These are phyloP conservation scores for Tinea trinotella DNA, from an alignment of 2,888 invertebrate species.

Conservation along the genomic window DNA sequence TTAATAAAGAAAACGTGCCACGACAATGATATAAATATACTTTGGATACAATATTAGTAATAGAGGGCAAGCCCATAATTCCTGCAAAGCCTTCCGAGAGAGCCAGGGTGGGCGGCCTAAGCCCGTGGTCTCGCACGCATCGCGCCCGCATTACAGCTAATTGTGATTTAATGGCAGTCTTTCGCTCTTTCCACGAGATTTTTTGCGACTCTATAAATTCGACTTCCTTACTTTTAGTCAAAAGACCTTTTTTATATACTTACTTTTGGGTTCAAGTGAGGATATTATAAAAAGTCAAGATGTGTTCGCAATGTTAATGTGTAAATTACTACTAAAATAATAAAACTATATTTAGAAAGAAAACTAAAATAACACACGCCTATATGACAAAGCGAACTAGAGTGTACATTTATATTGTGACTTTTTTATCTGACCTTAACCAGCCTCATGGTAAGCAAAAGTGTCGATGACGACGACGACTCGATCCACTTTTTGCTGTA, in stretches of 20 bases:
- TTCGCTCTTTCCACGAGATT: slow-evolving; percentile 13
- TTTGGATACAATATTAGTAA: slow-evolving; percentile 13
- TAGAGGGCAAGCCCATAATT: slow-evolving; percentile 44
- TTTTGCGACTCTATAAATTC: slow-evolving; percentile 16
- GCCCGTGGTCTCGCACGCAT: slow-evolving; percentile 56
- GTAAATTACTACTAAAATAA: too few relatives aligned
- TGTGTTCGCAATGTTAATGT: neutral
- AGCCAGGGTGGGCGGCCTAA: slow-evolving; percentile 33
- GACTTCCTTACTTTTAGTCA: slow-evolving; percentile 11
- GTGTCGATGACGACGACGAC: too few relatives aligned
- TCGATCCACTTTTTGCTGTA: too few relatives aligned
- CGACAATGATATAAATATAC: slow-evolving; percentile 4
- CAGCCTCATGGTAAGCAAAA: too few relatives aligned
- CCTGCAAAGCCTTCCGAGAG: slow-evolving; percentile 50
- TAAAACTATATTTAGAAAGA: too few relatives aligned
- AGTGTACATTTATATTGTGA: too few relatives aligned
- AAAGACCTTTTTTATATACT: slow-evolving; percentile 5
- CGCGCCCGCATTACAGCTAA: slow-evolving; percentile 66
- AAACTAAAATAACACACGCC: too few relatives aligned
- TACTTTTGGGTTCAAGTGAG: neutral
- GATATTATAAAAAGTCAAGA: neutral
- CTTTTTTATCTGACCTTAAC: too few relatives aligned
- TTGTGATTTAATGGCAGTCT: slow-evolving; percentile 66
- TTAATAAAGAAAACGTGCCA: neutral
- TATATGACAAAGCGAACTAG: too few relatives aligned